Evolutionary conservation across 2,888 invertebrate genomes (phyloP).

Genomic region (Drosophila nr. perissopoda): DNA sequence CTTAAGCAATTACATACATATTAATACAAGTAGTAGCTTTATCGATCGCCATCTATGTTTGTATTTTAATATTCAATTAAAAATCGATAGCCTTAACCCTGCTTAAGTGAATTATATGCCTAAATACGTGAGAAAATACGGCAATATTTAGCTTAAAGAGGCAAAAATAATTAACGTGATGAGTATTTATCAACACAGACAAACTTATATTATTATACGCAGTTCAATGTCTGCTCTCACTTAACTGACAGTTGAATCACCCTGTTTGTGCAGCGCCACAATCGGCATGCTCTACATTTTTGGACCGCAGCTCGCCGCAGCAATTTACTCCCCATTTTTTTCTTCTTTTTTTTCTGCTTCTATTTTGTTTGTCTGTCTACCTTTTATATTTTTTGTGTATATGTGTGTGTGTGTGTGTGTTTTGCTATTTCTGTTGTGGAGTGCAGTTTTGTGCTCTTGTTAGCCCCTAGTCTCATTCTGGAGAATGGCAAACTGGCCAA

Average conservation of each 20-base stretch:
- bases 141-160: not conserved
- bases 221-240: not conserved
- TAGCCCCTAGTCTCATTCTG: slow-evolving; percentile 10
- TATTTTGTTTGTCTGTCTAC: slow-evolving; percentile 56
- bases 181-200: not conserved
- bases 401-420: slow-evolving; percentile 31
- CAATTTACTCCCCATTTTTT: slow-evolving; percentile 64
- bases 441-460: slow-evolving; percentile 37
- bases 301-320: slow-evolving; percentile 58
- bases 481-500: slow-evolving; percentile 32
- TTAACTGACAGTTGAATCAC: slow-evolving; percentile 27
- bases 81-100: not conserved
- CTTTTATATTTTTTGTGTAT: slow-evolving; percentile 19
- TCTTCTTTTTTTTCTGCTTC: slow-evolving; percentile 22
- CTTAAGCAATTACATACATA: not conserved
- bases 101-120: not conserved
- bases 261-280: slow-evolving; percentile 54
- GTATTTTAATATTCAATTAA: not conserved
- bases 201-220: not conserved
- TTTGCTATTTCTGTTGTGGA: slow-evolving; percentile 35
- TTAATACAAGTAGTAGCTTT: not conserved
- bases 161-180: not conserved
- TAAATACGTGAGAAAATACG: too few relatives aligned
- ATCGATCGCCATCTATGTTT: not conserved
- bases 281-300: slow-evolving; percentile 65